Conservation (phyloP, 2,888 invertebrate species). For the Cephus rjabovi region DNA sequence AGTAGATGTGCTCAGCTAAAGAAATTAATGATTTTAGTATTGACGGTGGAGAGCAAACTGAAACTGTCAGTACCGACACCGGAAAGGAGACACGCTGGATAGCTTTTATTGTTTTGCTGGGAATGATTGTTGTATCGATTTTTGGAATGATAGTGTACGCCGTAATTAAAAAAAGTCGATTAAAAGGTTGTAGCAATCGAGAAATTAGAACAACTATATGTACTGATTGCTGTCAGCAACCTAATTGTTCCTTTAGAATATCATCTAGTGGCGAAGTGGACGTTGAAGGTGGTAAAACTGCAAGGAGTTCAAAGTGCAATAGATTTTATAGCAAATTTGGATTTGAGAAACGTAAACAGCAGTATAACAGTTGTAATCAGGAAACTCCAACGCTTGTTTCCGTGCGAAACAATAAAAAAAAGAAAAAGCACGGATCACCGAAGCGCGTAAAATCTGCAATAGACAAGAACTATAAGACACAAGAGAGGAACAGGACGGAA, state of each 20-base stretch:
- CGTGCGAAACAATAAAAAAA: not conserved
- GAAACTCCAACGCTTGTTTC: not conserved
- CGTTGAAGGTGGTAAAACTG: constrained; percentile 18
- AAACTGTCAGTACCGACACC: constrained; percentile 4
- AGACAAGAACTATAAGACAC: not conserved
- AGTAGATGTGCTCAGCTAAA: not conserved
- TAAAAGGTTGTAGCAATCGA: not conserved
- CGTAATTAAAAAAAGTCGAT: constrained; percentile 28
- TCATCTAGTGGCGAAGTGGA: constrained; percentile 20
- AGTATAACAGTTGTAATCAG: not conserved
- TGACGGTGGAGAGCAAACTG: constrained; percentile 1
- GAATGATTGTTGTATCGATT: constrained; percentile 25
- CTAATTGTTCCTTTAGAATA: not conserved
- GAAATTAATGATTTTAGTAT: constrained; percentile 16
- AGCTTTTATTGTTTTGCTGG: constrained; percentile 29
- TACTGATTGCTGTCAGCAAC: not conserved
- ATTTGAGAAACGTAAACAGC: not conserved
- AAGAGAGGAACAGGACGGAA: not conserved
- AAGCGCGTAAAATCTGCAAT: not conserved
- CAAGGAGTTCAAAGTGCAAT: constrained; percentile 13
- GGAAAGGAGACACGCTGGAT: constrained; percentile 30
- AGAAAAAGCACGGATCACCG: not conserved
- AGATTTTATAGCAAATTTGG: not conserved
- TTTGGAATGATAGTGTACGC: constrained; percentile 28
- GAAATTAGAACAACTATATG: not conserved